Conservation (phyloP, 2,113 vertebrate genomes). For the Pseudopodoces humilis region DNA sequence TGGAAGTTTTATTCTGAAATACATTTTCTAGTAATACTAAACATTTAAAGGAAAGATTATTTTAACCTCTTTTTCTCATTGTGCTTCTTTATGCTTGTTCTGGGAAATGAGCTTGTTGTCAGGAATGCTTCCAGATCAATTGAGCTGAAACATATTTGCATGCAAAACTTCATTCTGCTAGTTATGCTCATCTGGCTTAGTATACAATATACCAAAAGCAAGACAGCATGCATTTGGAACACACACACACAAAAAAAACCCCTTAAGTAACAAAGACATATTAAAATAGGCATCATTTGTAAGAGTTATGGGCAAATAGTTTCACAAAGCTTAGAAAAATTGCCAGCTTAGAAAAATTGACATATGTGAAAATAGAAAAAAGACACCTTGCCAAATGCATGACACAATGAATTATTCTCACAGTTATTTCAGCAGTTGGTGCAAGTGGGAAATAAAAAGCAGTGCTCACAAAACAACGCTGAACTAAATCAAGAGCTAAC, state of each 20-base stretch:
- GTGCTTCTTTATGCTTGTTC: not conserved
- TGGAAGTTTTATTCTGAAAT: not conserved
- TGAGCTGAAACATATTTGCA: not conserved
- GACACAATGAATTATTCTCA: not conserved
- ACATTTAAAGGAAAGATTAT: not conserved
- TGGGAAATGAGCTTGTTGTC: not conserved
- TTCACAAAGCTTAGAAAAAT: constrained; percentile 19
- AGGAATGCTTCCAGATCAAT: not conserved
- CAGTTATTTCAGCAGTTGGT: not conserved
- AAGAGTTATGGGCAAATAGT: not conserved
- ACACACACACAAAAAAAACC: not conserved
- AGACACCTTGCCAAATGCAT: not conserved
- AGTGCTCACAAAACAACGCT: not conserved
- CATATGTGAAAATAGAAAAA: not conserved
- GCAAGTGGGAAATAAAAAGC: not conserved
- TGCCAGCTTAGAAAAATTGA: not conserved
- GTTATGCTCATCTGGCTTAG: not conserved
- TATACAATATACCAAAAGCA: not conserved
- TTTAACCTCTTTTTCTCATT: not conserved
- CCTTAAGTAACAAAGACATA: not conserved
- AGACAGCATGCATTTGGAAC: not conserved
- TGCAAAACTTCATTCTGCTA: not conserved
- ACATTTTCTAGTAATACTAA: not conserved
- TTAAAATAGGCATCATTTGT: not conserved
- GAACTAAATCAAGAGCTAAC: not conserved